These are phyloP conservation scores for Protodeltote pygarga DNA, from an alignment of 2,888 invertebrate species.

Conservation along the genomic window DNA sequence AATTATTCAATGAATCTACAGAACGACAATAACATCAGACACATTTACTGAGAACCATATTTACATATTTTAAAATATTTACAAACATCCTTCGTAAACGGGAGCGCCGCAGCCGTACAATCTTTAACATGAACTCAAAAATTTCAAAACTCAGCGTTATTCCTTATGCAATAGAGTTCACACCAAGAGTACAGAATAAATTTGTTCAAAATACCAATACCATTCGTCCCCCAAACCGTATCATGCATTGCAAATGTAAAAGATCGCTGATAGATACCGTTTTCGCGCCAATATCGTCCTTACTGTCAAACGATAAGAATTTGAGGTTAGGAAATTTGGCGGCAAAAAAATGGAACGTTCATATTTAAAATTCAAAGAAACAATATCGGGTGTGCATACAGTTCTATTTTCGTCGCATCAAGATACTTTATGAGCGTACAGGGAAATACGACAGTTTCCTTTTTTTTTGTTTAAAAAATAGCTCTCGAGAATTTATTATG, in stretches of 20 bases:
- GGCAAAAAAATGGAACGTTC: conserved; percentile 44
- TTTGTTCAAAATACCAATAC: conserved; percentile 62
- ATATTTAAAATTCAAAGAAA: conserved; percentile 84
- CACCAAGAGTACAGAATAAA: conserved; percentile 29
- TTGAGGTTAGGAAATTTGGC: conserved; percentile 48
- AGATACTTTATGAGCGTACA: conserved; percentile 77
- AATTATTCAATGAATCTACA: conserved; percentile 58
- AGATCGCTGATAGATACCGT: conserved; percentile 27
- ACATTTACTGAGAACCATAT: conserved; percentile 59
- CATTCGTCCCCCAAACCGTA: conserved; percentile 62
- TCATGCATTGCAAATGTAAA: conserved; percentile 54
- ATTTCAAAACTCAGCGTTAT: conserved; percentile 36
- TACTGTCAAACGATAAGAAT: conserved; percentile 51
- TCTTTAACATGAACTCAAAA: conserved; percentile 18
- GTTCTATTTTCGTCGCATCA: conserved; percentile 68
- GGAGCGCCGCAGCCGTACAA: conserved; percentile 42
- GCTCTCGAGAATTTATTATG: conserved; percentile 65
- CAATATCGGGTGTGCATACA: conserved; percentile 82
- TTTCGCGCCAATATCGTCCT: conserved; percentile 54
- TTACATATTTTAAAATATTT: conserved; percentile 69
- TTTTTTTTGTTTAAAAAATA: conserved; percentile 64
- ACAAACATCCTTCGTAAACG: conserved; percentile 57
- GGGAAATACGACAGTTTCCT: conserved; percentile 79
- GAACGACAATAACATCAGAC: conserved; percentile 60
- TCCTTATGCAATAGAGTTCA: conserved; percentile 23